Conservation (phyloP, 2,888 invertebrate species). For the Mellilla xanthometata region DNA sequence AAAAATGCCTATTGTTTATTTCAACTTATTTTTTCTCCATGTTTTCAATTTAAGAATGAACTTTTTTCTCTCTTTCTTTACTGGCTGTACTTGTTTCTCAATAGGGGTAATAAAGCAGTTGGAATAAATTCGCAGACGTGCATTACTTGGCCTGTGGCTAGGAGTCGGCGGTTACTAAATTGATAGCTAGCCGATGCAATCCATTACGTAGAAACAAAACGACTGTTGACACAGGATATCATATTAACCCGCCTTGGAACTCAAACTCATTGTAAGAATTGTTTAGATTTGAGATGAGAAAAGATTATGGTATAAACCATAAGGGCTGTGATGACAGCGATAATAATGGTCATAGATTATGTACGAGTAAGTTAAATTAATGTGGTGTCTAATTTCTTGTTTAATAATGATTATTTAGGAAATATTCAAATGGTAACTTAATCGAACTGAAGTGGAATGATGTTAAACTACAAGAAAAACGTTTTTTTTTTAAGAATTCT, state of each 20-base stretch:
- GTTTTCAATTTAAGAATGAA: neutral
- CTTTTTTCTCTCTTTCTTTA: slow-evolving; percentile 33
- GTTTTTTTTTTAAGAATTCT: too few species aligned
- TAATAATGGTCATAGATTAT: neutral
- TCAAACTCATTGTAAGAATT: slow-evolving; percentile 10
- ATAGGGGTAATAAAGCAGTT: slow-evolving; percentile 64
- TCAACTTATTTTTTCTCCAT: neutral
- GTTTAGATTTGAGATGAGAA: slow-evolving; percentile 3
- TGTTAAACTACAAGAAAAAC: too few species aligned
- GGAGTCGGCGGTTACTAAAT: slow-evolving; percentile 51
- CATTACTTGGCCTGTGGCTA: slow-evolving; percentile 16
- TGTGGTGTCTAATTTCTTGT: neutral
- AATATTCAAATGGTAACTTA: too few species aligned
- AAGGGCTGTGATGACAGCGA: neutral
- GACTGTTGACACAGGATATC: slow-evolving; percentile 54
- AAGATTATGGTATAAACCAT: slow-evolving; percentile 6
- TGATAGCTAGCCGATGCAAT: slow-evolving; percentile 56
- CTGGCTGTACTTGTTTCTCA: slow-evolving; percentile 51
- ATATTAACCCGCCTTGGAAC: slow-evolving; percentile 24
- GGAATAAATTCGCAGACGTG: slow-evolving; percentile 65
- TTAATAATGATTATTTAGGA: too few species aligned
- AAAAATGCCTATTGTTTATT: too few species aligned
- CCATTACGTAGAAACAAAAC: slow-evolving; percentile 57
- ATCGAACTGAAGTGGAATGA: too few species aligned
- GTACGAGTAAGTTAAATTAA: neutral